These are phyloP conservation scores for Pseudobourletiella spinata DNA, from an alignment of 1,140 invertebrate genomes.

Conservation along the genomic window DNA sequence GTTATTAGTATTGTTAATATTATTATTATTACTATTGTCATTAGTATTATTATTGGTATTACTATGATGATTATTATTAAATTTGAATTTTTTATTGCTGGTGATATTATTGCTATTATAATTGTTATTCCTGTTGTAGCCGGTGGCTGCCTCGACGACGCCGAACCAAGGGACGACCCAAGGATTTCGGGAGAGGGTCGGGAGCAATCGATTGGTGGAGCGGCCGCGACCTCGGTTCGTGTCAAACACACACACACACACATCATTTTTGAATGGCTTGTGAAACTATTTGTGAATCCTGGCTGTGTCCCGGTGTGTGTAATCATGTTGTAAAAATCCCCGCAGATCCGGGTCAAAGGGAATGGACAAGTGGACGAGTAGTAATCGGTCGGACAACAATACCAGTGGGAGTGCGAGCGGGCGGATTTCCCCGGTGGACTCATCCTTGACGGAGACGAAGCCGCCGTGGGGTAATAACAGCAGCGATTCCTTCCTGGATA, in stretches of 20 bases:
- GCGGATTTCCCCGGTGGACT: constrained; percentile 50
- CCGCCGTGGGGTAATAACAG: not conserved
- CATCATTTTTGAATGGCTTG: constrained; percentile 30
- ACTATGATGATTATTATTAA: no score
- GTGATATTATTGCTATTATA: no score
- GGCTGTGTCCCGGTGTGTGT: no score
- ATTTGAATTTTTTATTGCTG: no score
- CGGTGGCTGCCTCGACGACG: not conserved
- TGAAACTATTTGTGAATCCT: no score
- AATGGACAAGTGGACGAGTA: constrained; percentile 44
- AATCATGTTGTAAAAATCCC: no score
- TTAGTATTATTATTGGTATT: no score
- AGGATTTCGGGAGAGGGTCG: constrained; percentile 67
- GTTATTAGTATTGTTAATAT: no score
- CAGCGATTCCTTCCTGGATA: constrained; percentile 1
- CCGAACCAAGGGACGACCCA: not conserved
- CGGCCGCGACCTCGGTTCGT: constrained; percentile 66
- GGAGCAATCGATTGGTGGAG: constrained; percentile 72
- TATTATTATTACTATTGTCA: no score
- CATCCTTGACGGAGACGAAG: not conserved
- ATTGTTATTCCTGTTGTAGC: no score
- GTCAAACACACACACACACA: constrained; percentile 49
- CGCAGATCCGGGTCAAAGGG: constrained; percentile 57
- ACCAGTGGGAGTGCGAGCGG: constrained; percentile 41
- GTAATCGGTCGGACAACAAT: constrained; percentile 36